Conservation (phyloP, 23 tunicate genomes). For the Clavelina lepadiformis region DNA sequence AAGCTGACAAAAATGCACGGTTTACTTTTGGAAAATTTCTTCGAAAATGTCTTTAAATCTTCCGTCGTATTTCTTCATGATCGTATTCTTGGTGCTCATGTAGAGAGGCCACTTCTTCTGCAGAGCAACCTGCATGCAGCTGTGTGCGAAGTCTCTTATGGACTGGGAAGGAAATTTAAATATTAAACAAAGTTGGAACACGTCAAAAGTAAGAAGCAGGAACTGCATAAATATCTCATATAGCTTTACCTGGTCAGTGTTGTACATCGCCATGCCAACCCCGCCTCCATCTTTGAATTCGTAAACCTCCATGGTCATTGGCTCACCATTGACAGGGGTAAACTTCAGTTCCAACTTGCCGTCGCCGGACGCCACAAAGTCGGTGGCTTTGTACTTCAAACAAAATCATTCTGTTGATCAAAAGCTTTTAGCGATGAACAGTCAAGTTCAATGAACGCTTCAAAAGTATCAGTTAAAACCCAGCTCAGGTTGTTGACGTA, state of each 20-base stretch:
- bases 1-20: too few species aligned
- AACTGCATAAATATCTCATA: background rate
- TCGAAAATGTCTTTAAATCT: slow-evolving; percentile 98
- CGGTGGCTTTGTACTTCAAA: slow-evolving; percentile 89
- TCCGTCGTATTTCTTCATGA: slow-evolving; percentile 98
- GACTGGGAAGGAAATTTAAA: slow-evolving; percentile 28
- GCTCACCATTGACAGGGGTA: slow-evolving; percentile 71
- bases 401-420: background rate
- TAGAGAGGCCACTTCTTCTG: slow-evolving; percentile 96
- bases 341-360: slow-evolving; percentile 79
- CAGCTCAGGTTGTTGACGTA: background rate
- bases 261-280: slow-evolving; percentile 99
- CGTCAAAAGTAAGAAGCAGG: background rate
- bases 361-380: slow-evolving; percentile 86
- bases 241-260: slow-evolving; percentile 64
- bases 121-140: slow-evolving; percentile 97
- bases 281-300: slow-evolving; percentile 92
- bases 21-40: slow-evolving; percentile 83
- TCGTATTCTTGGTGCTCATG: slow-evolving; percentile 98
- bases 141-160: slow-evolving; percentile 89
- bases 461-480: background rate
- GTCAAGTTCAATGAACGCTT: background rate
- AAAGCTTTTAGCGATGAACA: background rate
- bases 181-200: background rate
- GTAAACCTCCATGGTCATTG: slow-evolving; percentile 77